phyloP scores from a whole-genome alignment of 2,797 vertebrate species.

The Xyrichtys novacula region DNA sequence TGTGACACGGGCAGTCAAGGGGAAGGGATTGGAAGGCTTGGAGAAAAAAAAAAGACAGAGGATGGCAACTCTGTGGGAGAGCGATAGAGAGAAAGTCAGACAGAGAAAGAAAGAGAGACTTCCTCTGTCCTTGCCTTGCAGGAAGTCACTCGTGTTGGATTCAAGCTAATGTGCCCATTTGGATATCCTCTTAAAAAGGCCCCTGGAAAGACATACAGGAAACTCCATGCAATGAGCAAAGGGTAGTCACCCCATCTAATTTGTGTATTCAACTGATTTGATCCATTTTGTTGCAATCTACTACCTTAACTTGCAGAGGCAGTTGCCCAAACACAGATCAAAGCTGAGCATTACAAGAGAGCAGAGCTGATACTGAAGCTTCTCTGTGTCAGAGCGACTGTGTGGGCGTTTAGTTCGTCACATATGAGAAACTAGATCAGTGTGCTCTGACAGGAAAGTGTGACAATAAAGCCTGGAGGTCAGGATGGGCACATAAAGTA shows the following conservation, averaged over 20 bases:
- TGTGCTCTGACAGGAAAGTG: slow-evolving; percentile 54
- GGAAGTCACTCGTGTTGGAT: slow-evolving; percentile 33
- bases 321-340: slow-evolving; percentile 59
- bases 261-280: slow-evolving; percentile 38
- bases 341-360: slow-evolving; percentile 46
- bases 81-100: slow-evolving; percentile 30
- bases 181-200: slow-evolving; percentile 40
- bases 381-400: slow-evolving; percentile 54
- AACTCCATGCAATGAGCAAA: background rate
- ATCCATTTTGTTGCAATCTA: slow-evolving; percentile 37
- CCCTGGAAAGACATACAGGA: slow-evolving; percentile 29
- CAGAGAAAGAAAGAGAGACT: slow-evolving; percentile 45
- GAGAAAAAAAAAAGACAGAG: slow-evolving; percentile 65
- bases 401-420: slow-evolving; percentile 65
- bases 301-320: slow-evolving; percentile 47
- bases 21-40: slow-evolving; percentile 73
- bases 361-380: slow-evolving; percentile 41
- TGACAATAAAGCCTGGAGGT: slow-evolving; percentile 33
- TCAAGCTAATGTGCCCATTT: slow-evolving; percentile 50
- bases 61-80: slow-evolving; percentile 48
- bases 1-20: slow-evolving; percentile 78
- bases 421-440: slow-evolving; percentile 50
- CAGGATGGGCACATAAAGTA: slow-evolving; percentile 21
- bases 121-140: slow-evolving; percentile 20
- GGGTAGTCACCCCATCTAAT: slow-evolving; percentile 15